A percentile compares a stretch with the other conserved stretches of the same genome.
phyloP scores from a whole-genome alignment of 1,140 invertebrate genomes.

The Vollenhovia emeryi region DNA sequence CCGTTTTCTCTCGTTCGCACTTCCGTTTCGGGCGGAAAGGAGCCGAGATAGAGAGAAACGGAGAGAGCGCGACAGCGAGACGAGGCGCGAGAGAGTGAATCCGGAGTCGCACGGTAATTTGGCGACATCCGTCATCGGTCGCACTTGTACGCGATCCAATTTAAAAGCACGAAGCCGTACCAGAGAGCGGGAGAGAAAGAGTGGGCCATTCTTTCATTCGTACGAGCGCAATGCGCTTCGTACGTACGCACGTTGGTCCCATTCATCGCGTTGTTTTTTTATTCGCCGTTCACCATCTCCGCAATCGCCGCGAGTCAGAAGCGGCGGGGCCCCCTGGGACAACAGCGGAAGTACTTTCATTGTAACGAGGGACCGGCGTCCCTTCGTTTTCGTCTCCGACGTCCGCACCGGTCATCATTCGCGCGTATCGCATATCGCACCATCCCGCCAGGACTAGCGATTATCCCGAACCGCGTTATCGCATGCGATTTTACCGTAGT shows the following conservation, averaged over 20 bases:
- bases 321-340: conserved; percentile 64
- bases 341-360: conserved; percentile 76
- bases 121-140: conserved; percentile 83
- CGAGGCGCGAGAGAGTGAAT: conserved; percentile 74
- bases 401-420: conserved; percentile 53
- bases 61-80: conserved; percentile 32
- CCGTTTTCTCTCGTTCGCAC: conserved; percentile 46
- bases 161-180: conserved; percentile 82
- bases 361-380: conserved; percentile 74
- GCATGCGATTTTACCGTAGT: neutral
- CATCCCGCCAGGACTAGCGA: neutral
- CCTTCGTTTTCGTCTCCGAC: conserved; percentile 75
- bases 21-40: conserved; percentile 53
- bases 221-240: conserved; percentile 63
- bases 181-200: conserved; percentile 22
- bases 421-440: conserved; percentile 33
- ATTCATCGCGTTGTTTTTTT: conserved; percentile 78
- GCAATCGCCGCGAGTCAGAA: conserved; percentile 58
- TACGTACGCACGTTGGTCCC: conserved; percentile 58
- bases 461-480: neutral
- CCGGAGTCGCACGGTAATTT: conserved; percentile 84
- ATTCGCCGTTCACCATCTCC: conserved; percentile 78
- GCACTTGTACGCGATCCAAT: conserved; percentile 84
- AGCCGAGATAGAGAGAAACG: neutral
- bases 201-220: conserved; percentile 78